phyloP scores from a whole-genome alignment of 2,888 invertebrate genomes.

The Chymomyza procnemis region DNA sequence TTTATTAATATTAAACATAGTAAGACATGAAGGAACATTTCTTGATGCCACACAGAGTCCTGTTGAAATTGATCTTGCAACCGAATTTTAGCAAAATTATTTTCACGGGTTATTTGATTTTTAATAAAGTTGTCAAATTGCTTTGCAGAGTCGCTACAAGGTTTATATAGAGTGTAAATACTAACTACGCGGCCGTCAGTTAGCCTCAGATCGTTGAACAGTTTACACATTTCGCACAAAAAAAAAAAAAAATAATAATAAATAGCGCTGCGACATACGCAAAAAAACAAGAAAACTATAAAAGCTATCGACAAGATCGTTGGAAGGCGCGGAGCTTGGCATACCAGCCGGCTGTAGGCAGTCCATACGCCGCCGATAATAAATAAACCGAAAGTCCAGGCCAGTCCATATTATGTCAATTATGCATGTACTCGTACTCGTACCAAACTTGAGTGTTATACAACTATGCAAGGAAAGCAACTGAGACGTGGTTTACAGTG shows the following conservation, averaged over 20 bases:
- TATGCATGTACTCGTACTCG: background rate
- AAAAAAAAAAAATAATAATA: no score
- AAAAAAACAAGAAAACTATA: slow-evolving; percentile 10
- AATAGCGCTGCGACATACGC: background rate
- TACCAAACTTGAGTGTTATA: background rate
- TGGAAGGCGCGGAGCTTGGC: background rate
- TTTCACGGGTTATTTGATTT: no score
- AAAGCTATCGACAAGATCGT: background rate
- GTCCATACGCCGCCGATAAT: background rate
- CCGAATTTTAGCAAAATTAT: no score
- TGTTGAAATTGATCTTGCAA: no score
- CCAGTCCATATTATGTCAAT: background rate
- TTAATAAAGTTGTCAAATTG: background rate
- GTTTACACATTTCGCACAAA: slow-evolving; percentile 57
- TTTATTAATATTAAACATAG: no score
- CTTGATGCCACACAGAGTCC: no score
- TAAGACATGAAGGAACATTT: no score
- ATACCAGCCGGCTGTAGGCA: background rate
- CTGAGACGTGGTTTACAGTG: background rate
- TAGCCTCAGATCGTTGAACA: slow-evolving; percentile 61
- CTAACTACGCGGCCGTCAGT: slow-evolving; percentile 45
- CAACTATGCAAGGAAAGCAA: background rate
- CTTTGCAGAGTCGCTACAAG: background rate
- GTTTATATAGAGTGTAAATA: background rate
- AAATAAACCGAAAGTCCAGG: background rate